Conservation (phyloP, 2,113 vertebrate genomes). For the Myrmophylax atrothorax region DNA sequence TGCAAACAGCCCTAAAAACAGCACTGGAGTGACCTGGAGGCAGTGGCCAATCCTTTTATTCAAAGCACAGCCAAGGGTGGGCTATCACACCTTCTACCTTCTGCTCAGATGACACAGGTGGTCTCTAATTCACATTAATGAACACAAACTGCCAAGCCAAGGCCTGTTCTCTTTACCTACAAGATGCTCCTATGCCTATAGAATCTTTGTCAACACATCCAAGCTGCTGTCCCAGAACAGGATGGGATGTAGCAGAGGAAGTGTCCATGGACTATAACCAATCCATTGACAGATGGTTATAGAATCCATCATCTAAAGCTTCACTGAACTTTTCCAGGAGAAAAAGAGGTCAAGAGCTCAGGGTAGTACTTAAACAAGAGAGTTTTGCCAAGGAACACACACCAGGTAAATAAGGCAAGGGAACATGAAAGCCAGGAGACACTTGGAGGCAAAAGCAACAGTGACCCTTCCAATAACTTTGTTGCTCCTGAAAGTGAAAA, state of each 20-base stretch:
- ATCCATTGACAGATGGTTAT: background rate
- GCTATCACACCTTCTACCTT: too few species aligned
- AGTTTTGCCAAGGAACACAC: background rate
- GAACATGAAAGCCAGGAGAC: background rate
- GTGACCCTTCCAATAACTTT: background rate
- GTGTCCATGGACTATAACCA: background rate
- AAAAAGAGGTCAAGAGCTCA: background rate
- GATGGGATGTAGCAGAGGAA: background rate
- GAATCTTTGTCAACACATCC: background rate
- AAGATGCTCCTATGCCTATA: background rate
- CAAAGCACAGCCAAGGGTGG: background rate
- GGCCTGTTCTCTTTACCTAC: background rate
- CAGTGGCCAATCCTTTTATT: background rate
- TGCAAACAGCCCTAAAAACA: background rate
- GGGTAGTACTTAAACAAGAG: background rate
- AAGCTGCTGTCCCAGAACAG: background rate
- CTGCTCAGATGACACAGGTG: accelerated
- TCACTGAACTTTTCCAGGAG: background rate
- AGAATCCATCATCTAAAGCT: background rate
- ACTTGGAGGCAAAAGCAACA: background rate
- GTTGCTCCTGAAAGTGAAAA: background rate
- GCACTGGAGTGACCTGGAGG: background rate
- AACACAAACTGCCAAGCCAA: background rate
- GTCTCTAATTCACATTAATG: background rate
- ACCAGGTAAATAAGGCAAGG: background rate